Evolutionary conservation across 2,113 vertebrate species (phyloP).

Genomic region (Oenanthe melanoleuca): DNA sequence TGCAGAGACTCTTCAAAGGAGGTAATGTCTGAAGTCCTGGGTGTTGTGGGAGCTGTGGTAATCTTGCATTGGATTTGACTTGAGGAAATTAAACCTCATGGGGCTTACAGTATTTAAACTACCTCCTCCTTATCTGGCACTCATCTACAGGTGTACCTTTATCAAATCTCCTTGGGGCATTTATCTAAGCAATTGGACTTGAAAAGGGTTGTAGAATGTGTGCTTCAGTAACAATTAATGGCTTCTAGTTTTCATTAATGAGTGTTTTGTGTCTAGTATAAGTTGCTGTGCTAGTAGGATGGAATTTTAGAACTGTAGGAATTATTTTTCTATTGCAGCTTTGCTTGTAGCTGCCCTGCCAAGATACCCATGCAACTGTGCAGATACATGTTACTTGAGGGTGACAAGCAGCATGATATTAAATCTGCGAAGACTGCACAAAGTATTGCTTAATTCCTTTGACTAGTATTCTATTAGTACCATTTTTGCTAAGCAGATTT

Average conservation of each 20-base stretch:
- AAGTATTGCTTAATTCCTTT: neutral
- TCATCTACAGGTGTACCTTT: slow-evolving; percentile 5
- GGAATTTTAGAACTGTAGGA: neutral
- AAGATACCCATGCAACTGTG: neutral
- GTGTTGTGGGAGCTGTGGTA: neutral
- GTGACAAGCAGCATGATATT: neutral
- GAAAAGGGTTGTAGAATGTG: slow-evolving; percentile 13
- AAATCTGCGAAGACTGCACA: neutral
- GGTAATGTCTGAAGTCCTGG: slow-evolving; percentile 10
- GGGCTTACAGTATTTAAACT: neutral
- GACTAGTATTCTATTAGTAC: neutral
- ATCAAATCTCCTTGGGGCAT: slow-evolving; percentile 27
- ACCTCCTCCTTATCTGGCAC: neutral
- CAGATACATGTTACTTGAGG: neutral
- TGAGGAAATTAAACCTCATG: neutral
- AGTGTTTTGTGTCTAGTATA: neutral
- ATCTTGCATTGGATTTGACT: slow-evolving; percentile 12
- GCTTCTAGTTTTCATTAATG: slow-evolving; percentile 32
- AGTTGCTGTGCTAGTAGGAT: neutral
- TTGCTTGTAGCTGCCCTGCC: neutral
- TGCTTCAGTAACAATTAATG: slow-evolving; percentile 7
- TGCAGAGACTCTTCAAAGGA: slow-evolving; percentile 28
- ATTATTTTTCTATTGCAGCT: neutral
- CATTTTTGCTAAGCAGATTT: neutral
- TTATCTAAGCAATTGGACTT: slow-evolving; percentile 34